Conservation (phyloP, 2,888 invertebrate species). For the Elysia crispata region DNA sequence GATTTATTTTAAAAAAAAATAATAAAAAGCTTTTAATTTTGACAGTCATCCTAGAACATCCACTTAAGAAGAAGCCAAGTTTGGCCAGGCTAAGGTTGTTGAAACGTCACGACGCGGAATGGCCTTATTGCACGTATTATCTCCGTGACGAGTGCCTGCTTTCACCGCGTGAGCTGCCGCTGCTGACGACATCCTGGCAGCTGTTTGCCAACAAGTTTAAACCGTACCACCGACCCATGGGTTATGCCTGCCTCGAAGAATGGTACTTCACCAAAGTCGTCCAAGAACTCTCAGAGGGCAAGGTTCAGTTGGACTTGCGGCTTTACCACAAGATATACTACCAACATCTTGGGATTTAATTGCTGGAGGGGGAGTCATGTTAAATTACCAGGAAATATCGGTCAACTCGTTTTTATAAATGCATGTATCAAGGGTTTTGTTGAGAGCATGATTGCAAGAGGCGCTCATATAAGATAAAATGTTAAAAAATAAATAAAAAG, state of each 20-base stretch:
- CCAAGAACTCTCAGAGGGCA: not conserved
- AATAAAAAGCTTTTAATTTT: too few species aligned
- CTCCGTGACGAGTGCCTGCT: conserved; percentile 14
- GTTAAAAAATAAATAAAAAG: too few species aligned
- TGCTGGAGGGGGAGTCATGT: too few species aligned
- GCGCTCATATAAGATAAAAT: too few species aligned
- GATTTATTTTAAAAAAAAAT: too few species aligned
- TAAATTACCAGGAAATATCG: too few species aligned
- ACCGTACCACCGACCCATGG: not conserved
- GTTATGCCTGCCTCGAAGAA: conserved; percentile 36
- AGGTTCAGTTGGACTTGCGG: not conserved
- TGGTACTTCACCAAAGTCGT: conserved; percentile 31
- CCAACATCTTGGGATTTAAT: too few species aligned
- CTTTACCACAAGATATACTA: too few species aligned
- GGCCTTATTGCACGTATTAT: conserved; percentile 16
- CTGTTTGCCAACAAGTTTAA: conserved; percentile 41
- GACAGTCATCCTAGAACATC: not conserved
- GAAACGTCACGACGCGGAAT: conserved; percentile 1
- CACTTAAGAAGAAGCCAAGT: conserved; percentile 4
- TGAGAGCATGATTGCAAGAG: too few species aligned
- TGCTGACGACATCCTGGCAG: conserved; percentile 29
- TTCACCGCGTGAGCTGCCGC: conserved; percentile 2
- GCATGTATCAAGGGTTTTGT: too few species aligned
- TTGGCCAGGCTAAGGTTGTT: conserved; percentile 24
- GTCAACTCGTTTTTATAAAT: too few species aligned